A percentile compares a stretch with the other conserved stretches of the same genome.
Evolutionary conservation across 2,113 vertebrate genomes (phyloP).

Genomic region (Herpailurus yagouaroundi): DNA sequence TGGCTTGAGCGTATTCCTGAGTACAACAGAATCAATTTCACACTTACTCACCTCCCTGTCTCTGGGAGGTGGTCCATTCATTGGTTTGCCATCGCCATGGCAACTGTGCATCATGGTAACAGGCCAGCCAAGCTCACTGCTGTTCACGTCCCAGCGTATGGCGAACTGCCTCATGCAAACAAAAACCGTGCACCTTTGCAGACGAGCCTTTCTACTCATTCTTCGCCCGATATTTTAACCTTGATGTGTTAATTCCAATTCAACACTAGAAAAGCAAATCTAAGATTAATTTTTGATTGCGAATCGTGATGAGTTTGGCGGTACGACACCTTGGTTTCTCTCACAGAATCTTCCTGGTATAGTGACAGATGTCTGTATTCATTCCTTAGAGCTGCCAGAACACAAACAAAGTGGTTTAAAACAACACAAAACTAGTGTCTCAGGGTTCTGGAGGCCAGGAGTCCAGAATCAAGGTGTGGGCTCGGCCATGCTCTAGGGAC

Average conservation of each 20-base stretch:
- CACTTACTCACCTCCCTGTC: constrained; percentile 93
- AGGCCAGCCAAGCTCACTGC: constrained; percentile 77
- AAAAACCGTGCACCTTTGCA: constrained; percentile 36
- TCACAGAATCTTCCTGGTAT: neutral
- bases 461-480: too few relatives aligned
- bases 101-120: constrained; percentile 91
- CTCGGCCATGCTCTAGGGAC: accelerated
- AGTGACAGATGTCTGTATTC: accelerated
- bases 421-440: neutral
- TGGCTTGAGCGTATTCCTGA: constrained; percentile 85
- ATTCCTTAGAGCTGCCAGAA: neutral
- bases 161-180: constrained; percentile 58
- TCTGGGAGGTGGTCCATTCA: constrained; percentile 96
- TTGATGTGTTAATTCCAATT: constrained; percentile 28
- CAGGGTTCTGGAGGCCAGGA: neutral
- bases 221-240: constrained; percentile 2
- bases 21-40: constrained; percentile 95
- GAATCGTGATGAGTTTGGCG: neutral
- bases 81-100: constrained; percentile 93
- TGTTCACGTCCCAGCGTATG: constrained; percentile 71
- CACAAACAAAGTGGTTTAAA: too few relatives aligned
- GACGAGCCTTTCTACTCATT: constrained; percentile 18
- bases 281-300: neutral
- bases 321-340: accelerated
- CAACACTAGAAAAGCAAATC: neutral